Evolutionary conservation across 2,888 invertebrate species (phyloP).

Genomic region (Eilema depressum): DNA sequence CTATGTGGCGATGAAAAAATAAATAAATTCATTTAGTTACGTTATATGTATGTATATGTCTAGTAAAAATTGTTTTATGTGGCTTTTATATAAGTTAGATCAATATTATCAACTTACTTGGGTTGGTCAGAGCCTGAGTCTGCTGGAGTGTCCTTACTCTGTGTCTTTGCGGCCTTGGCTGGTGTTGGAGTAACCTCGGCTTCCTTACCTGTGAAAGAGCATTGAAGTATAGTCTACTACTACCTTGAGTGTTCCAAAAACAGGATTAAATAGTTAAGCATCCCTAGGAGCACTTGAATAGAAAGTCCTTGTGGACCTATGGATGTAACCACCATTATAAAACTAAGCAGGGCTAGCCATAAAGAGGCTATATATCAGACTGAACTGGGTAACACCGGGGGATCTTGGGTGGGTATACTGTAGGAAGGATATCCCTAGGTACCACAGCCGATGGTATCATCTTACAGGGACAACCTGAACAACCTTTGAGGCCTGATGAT

Average conservation of each 20-base stretch:
- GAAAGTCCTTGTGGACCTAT: neutral
- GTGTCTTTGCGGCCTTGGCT: conserved; percentile 74
- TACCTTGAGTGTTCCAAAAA: neutral
- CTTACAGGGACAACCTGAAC: too few relatives aligned
- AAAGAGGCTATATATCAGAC: too few relatives aligned
- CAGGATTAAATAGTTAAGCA: neutral
- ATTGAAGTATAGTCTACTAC: neutral
- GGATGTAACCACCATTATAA: neutral
- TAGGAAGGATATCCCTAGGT: too few relatives aligned
- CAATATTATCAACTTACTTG: conserved; percentile 68
- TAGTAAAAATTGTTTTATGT: too few relatives aligned
- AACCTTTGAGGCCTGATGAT: too few relatives aligned
- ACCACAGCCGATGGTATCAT: too few relatives aligned
- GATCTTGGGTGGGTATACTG: too few relatives aligned
- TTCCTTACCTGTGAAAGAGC: conserved; percentile 71
- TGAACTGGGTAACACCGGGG: too few relatives aligned
- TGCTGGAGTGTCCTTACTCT: conserved; percentile 82
- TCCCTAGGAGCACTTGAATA: neutral
- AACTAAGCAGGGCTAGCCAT: too few relatives aligned
- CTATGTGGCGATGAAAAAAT: too few relatives aligned
- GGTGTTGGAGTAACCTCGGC: conserved; percentile 66
- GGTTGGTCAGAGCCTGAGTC: conserved; percentile 84
- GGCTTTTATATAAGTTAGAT: neutral
- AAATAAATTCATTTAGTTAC: too few relatives aligned
- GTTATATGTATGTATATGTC: too few relatives aligned